Evolutionary conservation across 2,888 invertebrate species (phyloP).

Genomic region (Leucoptera coffeella): DNA sequence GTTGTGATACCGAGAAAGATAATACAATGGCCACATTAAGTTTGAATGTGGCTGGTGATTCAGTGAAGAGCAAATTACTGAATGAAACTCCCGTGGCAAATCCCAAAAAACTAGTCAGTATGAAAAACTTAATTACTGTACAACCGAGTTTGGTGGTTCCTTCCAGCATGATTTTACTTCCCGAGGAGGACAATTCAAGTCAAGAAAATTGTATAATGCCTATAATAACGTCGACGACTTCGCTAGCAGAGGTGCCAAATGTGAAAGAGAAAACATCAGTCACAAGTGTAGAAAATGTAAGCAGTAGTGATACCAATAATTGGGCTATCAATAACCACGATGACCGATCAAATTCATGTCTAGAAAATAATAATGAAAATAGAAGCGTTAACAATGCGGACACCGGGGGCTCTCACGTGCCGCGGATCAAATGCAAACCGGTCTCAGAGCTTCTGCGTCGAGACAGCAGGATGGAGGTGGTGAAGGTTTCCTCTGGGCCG

Average conservation of each 20-base stretch:
- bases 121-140: slow-evolving; percentile 7
- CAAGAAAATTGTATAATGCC: slow-evolving; percentile 13
- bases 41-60: too few species aligned
- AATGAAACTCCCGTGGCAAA: slow-evolving; percentile 30
- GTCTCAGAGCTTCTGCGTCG: slow-evolving; percentile 26
- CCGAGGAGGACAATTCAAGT: neutral
- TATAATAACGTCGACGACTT: slow-evolving; percentile 23
- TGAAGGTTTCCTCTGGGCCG: neutral
- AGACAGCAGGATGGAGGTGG: neutral
- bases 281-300: neutral
- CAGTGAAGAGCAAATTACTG: slow-evolving; percentile 11
- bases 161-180: neutral
- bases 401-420: too few species aligned
- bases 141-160: slow-evolving; percentile 2
- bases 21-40: too few species aligned
- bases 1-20: too few species aligned
- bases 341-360: too few species aligned
- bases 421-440: slow-evolving; percentile 36
- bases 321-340: neutral
- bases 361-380: neutral
- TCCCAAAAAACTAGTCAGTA: slow-evolving; percentile 32
- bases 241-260: slow-evolving; percentile 12
- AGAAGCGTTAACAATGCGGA: neutral
- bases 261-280: slow-evolving; percentile 1
- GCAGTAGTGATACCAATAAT: neutral